phyloP scores from a whole-genome alignment of 2,113 vertebrate genomes.

The Acanthochromis polyacanthus region DNA sequence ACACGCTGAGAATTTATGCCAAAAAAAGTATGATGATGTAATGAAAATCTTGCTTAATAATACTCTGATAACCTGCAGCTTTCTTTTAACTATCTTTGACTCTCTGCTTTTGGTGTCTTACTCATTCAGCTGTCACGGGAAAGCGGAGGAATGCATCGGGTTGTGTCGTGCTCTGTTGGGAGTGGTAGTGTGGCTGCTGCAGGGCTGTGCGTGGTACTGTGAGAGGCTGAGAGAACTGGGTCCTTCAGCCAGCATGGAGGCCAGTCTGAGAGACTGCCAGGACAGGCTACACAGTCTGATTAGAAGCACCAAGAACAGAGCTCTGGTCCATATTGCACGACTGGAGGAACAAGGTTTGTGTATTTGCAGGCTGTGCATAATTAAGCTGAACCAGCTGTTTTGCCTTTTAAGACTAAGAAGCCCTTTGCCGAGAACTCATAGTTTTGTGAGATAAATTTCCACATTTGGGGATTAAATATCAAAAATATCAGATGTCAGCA shows the following conservation, averaged over 20 bases:
- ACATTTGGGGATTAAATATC: no score
- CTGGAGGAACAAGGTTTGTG: slow-evolving; percentile 91
- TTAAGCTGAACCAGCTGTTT: no score
- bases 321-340: slow-evolving; percentile 95
- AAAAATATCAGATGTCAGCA: not conserved
- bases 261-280: slow-evolving; percentile 90
- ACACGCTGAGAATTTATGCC: not conserved
- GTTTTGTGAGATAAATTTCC: no score
- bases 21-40: not conserved
- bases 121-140: slow-evolving; percentile 91
- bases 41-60: not conserved
- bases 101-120: not conserved
- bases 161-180: slow-evolving; percentile 93
- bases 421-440: no score
- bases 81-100: not conserved
- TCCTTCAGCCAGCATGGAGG: slow-evolving; percentile 77
- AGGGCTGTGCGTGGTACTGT: slow-evolving; percentile 90
- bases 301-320: slow-evolving; percentile 92
- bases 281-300: slow-evolving; percentile 89
- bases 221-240: slow-evolving; percentile 89
- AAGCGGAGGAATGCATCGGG: slow-evolving; percentile 96
- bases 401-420: no score
- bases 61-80: not conserved
- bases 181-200: slow-evolving; percentile 93
- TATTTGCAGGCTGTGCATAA: no score